Evolutionary conservation across 2,113 vertebrate genomes (phyloP).

Genomic region (Nibea albiflora): DNA sequence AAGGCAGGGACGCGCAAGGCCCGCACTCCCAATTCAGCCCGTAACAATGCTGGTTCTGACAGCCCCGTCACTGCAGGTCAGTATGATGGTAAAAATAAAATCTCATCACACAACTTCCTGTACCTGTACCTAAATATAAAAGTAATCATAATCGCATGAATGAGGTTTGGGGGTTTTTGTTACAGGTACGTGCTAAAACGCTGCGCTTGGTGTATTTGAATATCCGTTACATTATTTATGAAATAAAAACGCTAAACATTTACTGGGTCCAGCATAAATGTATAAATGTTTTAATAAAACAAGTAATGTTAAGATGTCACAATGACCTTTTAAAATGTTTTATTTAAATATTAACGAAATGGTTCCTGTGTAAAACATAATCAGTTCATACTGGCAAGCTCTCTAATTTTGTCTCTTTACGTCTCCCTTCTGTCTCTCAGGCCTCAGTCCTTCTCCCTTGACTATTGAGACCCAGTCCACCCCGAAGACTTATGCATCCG

Average conservation of each 20-base stretch:
- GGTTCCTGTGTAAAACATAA: not conserved
- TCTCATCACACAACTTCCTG: not conserved
- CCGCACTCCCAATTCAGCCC: constrained; percentile 37
- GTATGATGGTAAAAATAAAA: constrained; percentile 11
- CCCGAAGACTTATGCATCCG: constrained; percentile 43
- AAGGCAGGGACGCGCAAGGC: constrained; percentile 70
- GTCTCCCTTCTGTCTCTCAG: constrained; percentile 29
- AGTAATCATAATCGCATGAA: not conserved
- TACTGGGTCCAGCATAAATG: not conserved
- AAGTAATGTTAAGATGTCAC: too few species aligned
- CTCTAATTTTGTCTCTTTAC: not conserved
- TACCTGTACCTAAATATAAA: not conserved
- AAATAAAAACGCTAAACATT: not conserved
- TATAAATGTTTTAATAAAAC: too few species aligned
- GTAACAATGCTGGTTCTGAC: constrained; percentile 46
- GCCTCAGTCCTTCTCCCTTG: constrained; percentile 5
- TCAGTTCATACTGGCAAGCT: not conserved
- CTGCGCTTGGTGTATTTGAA: too few species aligned
- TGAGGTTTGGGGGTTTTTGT: not conserved
- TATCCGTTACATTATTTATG: not conserved
- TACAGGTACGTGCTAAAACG: not conserved
- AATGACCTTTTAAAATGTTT: too few species aligned
- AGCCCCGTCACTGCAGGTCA: constrained; percentile 3
- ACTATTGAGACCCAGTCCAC: constrained; percentile 4
- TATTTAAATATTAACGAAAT: too few species aligned